Evolutionary conservation across 2,113 vertebrate species (phyloP), one percentile per base, ranked within the genome.

Genomic region (Entelurus aequoreus): DNA sequence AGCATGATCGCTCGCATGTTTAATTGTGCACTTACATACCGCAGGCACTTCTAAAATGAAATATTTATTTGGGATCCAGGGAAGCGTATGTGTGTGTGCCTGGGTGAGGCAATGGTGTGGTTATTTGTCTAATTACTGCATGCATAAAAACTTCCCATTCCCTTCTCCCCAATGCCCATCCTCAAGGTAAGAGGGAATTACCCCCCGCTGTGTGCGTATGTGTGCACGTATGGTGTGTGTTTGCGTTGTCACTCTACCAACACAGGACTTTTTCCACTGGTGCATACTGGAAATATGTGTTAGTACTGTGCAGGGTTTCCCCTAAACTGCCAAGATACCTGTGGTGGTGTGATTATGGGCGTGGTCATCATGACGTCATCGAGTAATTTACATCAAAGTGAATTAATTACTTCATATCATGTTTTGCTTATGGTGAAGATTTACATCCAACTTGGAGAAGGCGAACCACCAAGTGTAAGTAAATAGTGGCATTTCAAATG

Each of bases 71-170:
- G 4, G 11, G 42, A 56, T 60, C 48, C 61, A 44, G 28, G 46
- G 15, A 38, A 16, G 12, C n/a, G n/a, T n/a, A n/a, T n/a, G n/a
- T n/a, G n/a, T n/a, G n/a, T n/a, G n/a, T n/a, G n/a, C 54, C 5
- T 54, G 44, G 35, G 56, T 49, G 53, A 59, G 58, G 57, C 48
- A 60, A 62, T 49, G 72, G 66, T 75, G 74, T 72, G 75, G 76
- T 82, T 66, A 77, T 77, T 60, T 65, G 63, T 81, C 79, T 87
- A 85, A 87, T 84, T 85, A 83, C 83, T 74, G 68, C 65, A 72
- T 69, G 66, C 72, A 78, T 88, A 75, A 84, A 88, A 85, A 85
- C 85, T 86, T 86, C 69, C 86, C 62, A 71, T 62, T 59, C 54
- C 58, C 55, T 66, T 15, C 67, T 65, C 79, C 79, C 81, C 72